Evolutionary conservation across 2,888 invertebrate species (phyloP).

Genomic region (Agrochola lychnidis): DNA sequence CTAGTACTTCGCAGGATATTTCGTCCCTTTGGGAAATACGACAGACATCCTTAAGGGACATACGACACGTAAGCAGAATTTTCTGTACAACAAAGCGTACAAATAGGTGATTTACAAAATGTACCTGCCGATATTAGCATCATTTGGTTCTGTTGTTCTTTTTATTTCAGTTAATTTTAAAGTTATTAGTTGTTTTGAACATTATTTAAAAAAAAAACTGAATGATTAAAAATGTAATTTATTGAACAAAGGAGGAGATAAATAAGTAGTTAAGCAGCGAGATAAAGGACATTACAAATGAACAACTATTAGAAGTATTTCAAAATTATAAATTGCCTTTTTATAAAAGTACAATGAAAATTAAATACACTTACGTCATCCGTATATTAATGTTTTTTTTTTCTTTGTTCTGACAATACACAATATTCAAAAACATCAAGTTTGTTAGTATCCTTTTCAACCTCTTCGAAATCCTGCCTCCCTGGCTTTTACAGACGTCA

Average conservation of each 20-base stretch:
- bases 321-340: not conserved
- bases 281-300: not conserved
- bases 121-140: not conserved
- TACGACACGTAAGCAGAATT: conserved; percentile 40
- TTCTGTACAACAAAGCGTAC: conserved; percentile 8
- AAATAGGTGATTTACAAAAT: not conserved
- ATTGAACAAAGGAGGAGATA: too few species aligned
- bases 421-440: conserved; percentile 6
- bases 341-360: not conserved
- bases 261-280: not conserved
- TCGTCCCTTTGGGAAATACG: conserved; percentile 90
- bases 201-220: too few species aligned
- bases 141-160: not conserved
- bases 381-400: not conserved
- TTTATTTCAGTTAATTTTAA: not conserved
- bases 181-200: not conserved
- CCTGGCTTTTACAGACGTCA: conserved; percentile 80
- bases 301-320: not conserved
- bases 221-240: not conserved
- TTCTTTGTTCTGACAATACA: not conserved
- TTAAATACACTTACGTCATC: not conserved
- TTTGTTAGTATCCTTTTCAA: conserved; percentile 9
- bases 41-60: conserved; percentile 82
- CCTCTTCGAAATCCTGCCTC: conserved; percentile 68
- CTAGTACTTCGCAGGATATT: conserved; percentile 90